Conservation (phyloP, 2,797 vertebrate genomes). For the Muraenolepis orangiensis region DNA sequence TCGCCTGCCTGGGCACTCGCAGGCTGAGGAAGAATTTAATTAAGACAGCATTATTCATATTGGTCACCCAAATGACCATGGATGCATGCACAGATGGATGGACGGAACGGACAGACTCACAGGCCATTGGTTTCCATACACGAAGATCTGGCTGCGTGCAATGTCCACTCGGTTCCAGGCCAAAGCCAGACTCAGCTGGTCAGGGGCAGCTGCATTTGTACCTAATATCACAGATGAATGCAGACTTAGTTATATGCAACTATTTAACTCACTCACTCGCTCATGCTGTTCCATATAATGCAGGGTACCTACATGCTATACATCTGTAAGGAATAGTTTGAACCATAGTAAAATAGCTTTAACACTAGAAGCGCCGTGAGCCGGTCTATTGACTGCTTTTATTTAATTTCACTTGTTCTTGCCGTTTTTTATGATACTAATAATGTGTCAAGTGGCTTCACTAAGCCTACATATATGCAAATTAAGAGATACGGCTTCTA, state of each 20-base stretch:
- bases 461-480: no score
- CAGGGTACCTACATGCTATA: no score
- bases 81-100: background rate
- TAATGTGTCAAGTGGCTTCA: no score
- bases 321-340: no score
- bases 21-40: slow-evolving; percentile 62
- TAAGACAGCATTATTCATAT: background rate
- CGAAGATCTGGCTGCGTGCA: slow-evolving; percentile 93
- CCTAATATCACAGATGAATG: slow-evolving; percentile 69
- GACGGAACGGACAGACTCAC: slow-evolving; percentile 64
- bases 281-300: no score
- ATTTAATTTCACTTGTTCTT: no score
- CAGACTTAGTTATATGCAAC: background rate
- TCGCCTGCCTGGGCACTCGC: slow-evolving; percentile 72
- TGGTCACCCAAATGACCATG: background rate
- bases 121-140: slow-evolving; percentile 90
- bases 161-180: slow-evolving; percentile 98
- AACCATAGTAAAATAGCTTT: background rate
- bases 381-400: no score
- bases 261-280: background rate
- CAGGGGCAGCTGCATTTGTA: slow-evolving; percentile 89
- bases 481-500: no score
- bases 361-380: no score
- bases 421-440: no score
- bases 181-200: slow-evolving; percentile 92